A percentile compares a stretch with the other conserved stretches of the same genome.
These are phyloP conservation scores for Thalassarche chlororhynchos DNA, from an alignment of 2,113 vertebrate species.

Conservation along the genomic window DNA sequence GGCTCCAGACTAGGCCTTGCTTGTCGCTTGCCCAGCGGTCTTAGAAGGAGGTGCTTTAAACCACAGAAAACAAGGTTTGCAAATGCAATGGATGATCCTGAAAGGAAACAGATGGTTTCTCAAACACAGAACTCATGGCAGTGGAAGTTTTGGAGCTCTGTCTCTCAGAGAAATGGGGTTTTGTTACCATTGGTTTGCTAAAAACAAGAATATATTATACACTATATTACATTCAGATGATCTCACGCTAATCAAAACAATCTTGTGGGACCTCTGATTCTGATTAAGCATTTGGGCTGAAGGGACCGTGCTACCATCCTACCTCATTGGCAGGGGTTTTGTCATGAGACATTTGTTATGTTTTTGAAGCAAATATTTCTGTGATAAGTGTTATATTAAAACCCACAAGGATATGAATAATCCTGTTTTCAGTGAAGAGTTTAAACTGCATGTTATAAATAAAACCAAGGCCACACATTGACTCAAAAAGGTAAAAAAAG, in stretches of 20 bases:
- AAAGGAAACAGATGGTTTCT: slow-evolving; percentile 11
- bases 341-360: slow-evolving; percentile 46
- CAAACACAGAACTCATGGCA: neutral
- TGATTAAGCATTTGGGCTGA: slow-evolving; percentile 22
- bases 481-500: slow-evolving; percentile 11
- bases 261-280: slow-evolving; percentile 41
- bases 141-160: neutral
- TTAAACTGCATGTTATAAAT: slow-evolving; percentile 49
- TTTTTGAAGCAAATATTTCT: slow-evolving; percentile 57
- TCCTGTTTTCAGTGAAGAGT: slow-evolving; percentile 43
- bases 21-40: neutral
- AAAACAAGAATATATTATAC: neutral
- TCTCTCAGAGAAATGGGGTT: neutral
- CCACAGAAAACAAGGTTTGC: neutral
- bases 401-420: slow-evolving; percentile 61
- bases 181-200: slow-evolving; percentile 30
- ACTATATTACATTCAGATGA: slow-evolving; percentile 22
- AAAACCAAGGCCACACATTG: slow-evolving; percentile 49
- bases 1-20: neutral
- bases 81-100: neutral
- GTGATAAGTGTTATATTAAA: slow-evolving; percentile 55
- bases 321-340: slow-evolving; percentile 44
- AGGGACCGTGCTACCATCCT: neutral
- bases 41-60: neutral
- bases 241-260: slow-evolving; percentile 48